Evolutionary conservation across 92 coral and sea anemone species (phyloP).

Genomic region (Pocillopora grandis): DNA sequence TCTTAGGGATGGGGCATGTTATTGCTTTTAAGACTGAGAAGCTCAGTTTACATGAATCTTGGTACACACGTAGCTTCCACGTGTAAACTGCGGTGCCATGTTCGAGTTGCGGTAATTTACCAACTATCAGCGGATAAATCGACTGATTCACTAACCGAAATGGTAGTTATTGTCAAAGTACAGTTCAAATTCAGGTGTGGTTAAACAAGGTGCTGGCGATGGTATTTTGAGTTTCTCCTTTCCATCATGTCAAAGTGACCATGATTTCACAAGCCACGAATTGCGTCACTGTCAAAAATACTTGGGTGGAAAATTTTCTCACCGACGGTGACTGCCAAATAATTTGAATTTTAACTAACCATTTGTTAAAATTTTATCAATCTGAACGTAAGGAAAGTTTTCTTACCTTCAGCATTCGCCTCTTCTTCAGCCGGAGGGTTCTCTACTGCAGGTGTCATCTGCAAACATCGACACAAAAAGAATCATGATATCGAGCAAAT

Average conservation of each 20-base stretch:
- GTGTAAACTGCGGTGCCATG: too few relatives aligned
- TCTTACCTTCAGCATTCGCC: slow-evolving; percentile 73
- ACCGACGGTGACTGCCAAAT: background rate
- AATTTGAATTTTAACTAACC: background rate
- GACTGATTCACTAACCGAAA: background rate
- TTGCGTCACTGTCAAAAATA: slow-evolving; percentile 57
- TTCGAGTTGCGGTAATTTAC: too few relatives aligned
- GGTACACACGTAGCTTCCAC: too few relatives aligned
- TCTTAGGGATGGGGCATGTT: too few relatives aligned
- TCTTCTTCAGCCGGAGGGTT: slow-evolving; percentile 96
- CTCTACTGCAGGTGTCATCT: slow-evolving; percentile 99
- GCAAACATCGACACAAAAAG: slow-evolving; percentile 23
- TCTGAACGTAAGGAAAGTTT: background rate
- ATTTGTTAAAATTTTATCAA: background rate
- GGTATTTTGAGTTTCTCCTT: background rate
- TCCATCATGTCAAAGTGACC: slow-evolving; percentile 4
- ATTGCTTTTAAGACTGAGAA: too few relatives aligned
- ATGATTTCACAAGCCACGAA: slow-evolving; percentile 11
- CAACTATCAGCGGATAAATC: background rate
- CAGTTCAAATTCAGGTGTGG: background rate
- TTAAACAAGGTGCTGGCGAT: background rate
- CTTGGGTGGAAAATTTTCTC: background rate
- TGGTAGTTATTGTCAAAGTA: background rate
- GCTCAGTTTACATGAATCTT: too few relatives aligned
- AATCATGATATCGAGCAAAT: background rate